Evolutionary conservation across 2,113 vertebrate species (phyloP).

Genomic region (Dasyprocta punctata): DNA sequence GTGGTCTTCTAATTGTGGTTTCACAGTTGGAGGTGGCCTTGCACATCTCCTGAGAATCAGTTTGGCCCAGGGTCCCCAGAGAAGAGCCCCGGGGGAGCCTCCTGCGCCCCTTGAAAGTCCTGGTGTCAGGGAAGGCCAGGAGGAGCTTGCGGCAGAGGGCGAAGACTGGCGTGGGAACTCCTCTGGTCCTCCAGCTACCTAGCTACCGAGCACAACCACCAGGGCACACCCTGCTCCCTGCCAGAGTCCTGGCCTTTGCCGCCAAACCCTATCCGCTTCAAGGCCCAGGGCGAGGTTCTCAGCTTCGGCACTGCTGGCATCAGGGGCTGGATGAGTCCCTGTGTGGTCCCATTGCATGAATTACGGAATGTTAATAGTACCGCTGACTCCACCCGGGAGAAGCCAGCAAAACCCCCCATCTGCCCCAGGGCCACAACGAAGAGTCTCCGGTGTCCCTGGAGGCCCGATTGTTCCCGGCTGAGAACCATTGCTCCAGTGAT

Average conservation of each 20-base stretch:
- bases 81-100: neutral
- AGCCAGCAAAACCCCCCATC: rapidly evolving
- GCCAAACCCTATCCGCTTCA: neutral
- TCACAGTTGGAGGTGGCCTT: neutral
- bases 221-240: neutral
- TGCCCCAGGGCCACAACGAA: neutral
- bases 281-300: neutral
- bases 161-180: neutral
- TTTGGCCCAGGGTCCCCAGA: neutral
- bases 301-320: neutral
- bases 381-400: neutral
- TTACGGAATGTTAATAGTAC: neutral
- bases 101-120: neutral
- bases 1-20: neutral
- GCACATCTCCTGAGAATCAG: neutral
- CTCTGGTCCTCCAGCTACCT: neutral
- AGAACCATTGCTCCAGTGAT: neutral
- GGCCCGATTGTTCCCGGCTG: neutral
- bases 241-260: neutral
- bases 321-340: neutral
- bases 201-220: neutral
- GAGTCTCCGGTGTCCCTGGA: neutral
- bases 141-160: neutral
- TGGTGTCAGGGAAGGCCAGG: neutral
- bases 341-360: neutral